Evolutionary conservation across 2,113 vertebrate species (phyloP), one percentile per base, ranked within the genome.

Genomic region (Oncorhynchus tshawytscha): DNA sequence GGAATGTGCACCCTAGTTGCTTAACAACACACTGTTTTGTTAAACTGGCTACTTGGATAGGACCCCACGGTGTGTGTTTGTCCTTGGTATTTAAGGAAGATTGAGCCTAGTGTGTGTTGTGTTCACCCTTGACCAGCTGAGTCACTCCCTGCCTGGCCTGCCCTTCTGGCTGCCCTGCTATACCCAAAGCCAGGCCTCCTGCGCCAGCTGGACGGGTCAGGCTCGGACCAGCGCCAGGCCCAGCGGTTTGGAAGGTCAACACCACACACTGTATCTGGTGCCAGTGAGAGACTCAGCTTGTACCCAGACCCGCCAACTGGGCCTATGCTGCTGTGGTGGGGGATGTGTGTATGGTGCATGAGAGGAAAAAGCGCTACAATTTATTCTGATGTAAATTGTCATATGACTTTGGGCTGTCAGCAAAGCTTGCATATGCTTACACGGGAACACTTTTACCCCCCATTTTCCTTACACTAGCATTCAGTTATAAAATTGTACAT

Each of bases 201-300:
- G 78, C 86, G 86, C 89, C 88, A 88, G 79, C 48, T 62, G 75
- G 81, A 86, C 12, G 2, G 78, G 74, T 86, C 75, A 73, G 75
- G 39, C 72, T 86, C 20, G 78, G 79, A 86, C 76, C 74, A 68
- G 24, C 68, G 87, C 91, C 90, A 92, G 72, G 76, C 77, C 71
- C 12, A 73, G 83, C 86, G 76, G 79, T 78, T 76, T 59, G 77
- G 73, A 84, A 72, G 79, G 83, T 85, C 86, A 88, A 81, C 80
- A 89, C 79, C 89, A 90, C 85, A 48, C 68, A 74, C 45, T 85
- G 57, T 34, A 78, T 84, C 90, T 90, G 90, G 90, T 93, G 90
- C 90, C 90, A 92, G 86, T 62, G 76, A 85, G 79, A 78, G 86
- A 84, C 85, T 60, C 90, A 89, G 87, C 86, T 89, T 90, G 90